Conservation (phyloP, 2,797 vertebrate species). For the Pelobates cultripes region DNA sequence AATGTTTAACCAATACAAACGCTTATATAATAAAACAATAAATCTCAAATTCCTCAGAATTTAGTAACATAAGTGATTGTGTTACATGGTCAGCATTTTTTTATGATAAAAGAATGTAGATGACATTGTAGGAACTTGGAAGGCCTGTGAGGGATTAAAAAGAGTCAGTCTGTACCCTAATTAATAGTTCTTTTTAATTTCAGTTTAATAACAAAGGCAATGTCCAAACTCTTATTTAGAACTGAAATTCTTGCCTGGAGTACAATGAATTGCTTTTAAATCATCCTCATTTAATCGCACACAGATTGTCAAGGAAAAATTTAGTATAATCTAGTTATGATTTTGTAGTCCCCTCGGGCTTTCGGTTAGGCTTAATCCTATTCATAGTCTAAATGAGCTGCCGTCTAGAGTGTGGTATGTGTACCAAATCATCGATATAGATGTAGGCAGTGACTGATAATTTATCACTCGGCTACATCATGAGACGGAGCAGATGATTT, state of each 20-base stretch:
- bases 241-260: conserved; percentile 21
- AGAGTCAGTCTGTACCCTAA: background rate
- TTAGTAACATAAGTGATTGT: no score
- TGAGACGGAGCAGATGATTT: conserved; percentile 39
- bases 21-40: no score
- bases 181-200: conserved; percentile 39
- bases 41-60: no score
- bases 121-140: no score
- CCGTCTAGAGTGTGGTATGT: conserved; percentile 47
- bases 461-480: conserved; percentile 51
- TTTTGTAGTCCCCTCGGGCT: conserved; percentile 49
- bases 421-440: conserved; percentile 53
- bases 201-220: conserved; percentile 36
- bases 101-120: no score
- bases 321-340: conserved; percentile 52
- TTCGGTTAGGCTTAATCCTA: conserved; percentile 55
- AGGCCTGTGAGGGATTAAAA: no score
- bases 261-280: conserved; percentile 51
- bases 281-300: conserved; percentile 53
- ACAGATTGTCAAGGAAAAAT: conserved; percentile 55
- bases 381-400: conserved; percentile 57
- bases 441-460: conserved; percentile 50
- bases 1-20: no score
- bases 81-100: no score
- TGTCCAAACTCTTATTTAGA: conserved; percentile 48